Percentiles rank a stretch among this genome's conserved stretches.
Evolutionary conservation across 2,888 invertebrate genomes (phyloP).

Genomic region (Gastrophysa polygoni): DNA sequence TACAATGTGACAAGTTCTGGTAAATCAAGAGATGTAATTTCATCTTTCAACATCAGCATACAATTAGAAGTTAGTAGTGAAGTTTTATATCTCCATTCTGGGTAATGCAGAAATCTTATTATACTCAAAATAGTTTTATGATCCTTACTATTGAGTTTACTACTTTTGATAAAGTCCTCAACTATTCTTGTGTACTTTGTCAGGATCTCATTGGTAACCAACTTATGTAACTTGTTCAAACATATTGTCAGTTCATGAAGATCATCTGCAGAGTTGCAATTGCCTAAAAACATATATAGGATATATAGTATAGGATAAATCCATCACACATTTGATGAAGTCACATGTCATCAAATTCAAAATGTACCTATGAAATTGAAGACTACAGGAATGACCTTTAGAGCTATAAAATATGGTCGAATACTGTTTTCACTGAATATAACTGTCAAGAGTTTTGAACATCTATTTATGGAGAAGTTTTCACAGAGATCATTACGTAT

Average conservation of each 20-base stretch:
- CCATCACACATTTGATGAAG: too few relatives aligned
- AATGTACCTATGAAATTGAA: conserved; percentile 51
- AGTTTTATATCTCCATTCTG: conserved; percentile 59
- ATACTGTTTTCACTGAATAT: conserved; percentile 55
- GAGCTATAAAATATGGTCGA: conserved; percentile 54
- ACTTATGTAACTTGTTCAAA: conserved; percentile 55
- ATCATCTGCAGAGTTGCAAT: conserved; percentile 53
- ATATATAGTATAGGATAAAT: too few relatives aligned
- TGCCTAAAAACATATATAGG: conserved; percentile 48
- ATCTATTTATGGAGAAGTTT: conserved; percentile 47
- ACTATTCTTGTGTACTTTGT: conserved; percentile 54
- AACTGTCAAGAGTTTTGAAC: conserved; percentile 57
- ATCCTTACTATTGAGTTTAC: conserved; percentile 45
- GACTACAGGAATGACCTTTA: conserved; percentile 56
- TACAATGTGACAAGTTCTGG: conserved; percentile 55
- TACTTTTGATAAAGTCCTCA: conserved; percentile 48
- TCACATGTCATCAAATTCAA: neutral
- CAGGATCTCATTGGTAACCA: conserved; percentile 55
- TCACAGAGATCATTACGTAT: conserved; percentile 46
- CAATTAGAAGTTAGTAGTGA: conserved; percentile 52
- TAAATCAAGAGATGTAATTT: conserved; percentile 53
- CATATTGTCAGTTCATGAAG: conserved; percentile 59
- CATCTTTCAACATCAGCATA: conserved; percentile 53
- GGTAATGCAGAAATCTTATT: conserved; percentile 58
- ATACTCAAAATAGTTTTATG: conserved; percentile 49